phyloP scores from a whole-genome alignment of 2,888 invertebrate genomes.

The Ornithoptera alexandrae region DNA sequence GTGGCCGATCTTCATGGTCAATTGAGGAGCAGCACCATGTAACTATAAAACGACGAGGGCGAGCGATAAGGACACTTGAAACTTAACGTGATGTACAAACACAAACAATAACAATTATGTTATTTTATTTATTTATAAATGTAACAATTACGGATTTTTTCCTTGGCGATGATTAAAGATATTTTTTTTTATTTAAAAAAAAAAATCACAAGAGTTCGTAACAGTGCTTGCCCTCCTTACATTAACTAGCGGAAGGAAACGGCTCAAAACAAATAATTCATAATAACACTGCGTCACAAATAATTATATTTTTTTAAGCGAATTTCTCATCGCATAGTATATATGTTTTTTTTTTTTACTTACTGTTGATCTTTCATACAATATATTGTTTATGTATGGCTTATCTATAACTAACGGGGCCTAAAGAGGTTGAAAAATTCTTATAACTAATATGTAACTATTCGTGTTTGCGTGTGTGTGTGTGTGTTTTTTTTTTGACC shows the following conservation, averaged over 20 bases:
- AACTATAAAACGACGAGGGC: not conserved
- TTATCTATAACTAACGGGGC: conserved; percentile 17
- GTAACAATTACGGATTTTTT: not conserved
- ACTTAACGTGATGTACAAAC: not conserved
- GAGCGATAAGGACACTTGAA: not conserved
- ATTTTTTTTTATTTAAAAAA: not conserved
- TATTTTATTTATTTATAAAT: conserved; percentile 1
- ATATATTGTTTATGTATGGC: conserved; percentile 17
- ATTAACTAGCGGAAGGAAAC: conserved; percentile 18
- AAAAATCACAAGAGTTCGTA: not conserved
- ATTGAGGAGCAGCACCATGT: conserved; percentile 40
- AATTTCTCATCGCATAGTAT: conserved; percentile 1
- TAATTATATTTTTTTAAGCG: conserved; percentile 6
- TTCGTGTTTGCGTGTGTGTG: not conserved
- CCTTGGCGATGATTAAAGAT: not conserved
- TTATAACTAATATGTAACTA: not conserved
- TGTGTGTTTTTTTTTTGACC: not conserved
- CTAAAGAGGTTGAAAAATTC: conserved; percentile 24
- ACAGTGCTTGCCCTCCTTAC: conserved; percentile 7
- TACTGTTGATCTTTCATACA: conserved; percentile 31
- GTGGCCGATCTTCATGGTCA: conserved; percentile 76
- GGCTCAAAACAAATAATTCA: conserved; percentile 42
- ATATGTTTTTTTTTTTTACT: conserved; percentile 10
- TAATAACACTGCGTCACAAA: conserved; percentile 28
- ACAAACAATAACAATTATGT: not conserved